Conservation (phyloP, 2,888 invertebrate species). For the Morpho achilles region DNA sequence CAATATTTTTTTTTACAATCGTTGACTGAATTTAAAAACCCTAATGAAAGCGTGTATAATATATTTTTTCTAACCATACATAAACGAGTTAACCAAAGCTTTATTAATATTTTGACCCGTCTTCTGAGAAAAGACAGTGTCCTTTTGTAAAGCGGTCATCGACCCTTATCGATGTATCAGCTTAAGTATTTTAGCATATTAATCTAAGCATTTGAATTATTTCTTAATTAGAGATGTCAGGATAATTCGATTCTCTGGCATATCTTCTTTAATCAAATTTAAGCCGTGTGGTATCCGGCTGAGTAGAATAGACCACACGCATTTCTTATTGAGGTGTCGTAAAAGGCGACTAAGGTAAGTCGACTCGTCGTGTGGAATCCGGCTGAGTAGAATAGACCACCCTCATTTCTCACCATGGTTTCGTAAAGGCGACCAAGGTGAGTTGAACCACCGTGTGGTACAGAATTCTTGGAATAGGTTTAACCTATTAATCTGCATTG, state of each 20-base stretch:
- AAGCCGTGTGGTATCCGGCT: no score
- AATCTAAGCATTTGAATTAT: constrained; percentile 29
- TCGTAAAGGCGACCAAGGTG: no score
- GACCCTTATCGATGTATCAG: constrained; percentile 54
- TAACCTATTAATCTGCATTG: no score
- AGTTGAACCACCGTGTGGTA: no score
- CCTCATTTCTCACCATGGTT: no score
- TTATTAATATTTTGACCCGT: constrained; percentile 55
- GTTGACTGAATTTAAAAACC: background rate
- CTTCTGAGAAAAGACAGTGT: constrained; percentile 69
- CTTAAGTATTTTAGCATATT: constrained; percentile 34
- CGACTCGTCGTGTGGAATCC: no score
- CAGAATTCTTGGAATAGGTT: no score
- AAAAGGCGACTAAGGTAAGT: no score
- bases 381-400: no score
- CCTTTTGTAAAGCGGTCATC: constrained; percentile 49
- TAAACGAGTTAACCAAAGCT: constrained; percentile 43
- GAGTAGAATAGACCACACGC: no score
- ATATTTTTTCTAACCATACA: constrained; percentile 31
- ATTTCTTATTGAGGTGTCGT: no score
- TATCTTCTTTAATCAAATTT: no score
- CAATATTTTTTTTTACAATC: background rate
- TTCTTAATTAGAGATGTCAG: constrained; percentile 21
- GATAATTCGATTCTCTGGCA: constrained; percentile 3
- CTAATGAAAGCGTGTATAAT: background rate